Evolutionary conservation across 2,888 invertebrate genomes (phyloP).

Genomic region (Phaonia tiefii): DNA sequence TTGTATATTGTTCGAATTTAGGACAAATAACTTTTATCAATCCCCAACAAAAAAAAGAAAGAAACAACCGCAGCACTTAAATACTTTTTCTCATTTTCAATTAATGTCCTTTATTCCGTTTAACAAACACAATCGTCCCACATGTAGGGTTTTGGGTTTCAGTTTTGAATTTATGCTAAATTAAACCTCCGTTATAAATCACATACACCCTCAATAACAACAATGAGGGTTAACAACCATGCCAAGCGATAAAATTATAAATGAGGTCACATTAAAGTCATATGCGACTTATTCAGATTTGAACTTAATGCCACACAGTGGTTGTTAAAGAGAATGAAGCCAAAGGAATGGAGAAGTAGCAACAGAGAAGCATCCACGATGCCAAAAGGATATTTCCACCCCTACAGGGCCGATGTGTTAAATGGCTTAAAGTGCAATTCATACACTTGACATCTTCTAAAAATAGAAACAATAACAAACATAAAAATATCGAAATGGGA

Average conservation of each 20-base stretch:
- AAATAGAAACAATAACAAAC: conserved; percentile 27
- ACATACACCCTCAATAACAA: conserved; percentile 17
- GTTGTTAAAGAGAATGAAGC: background rate
- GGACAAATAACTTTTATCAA: too few species aligned
- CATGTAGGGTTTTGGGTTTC: conserved; percentile 53
- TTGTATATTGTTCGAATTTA: too few species aligned
- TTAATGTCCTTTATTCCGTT: too few species aligned
- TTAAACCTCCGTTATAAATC: conserved; percentile 46
- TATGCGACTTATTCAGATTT: conserved; percentile 34
- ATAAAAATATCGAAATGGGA: too few species aligned
- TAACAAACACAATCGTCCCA: conserved; percentile 28
- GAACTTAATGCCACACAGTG: conserved; percentile 22
- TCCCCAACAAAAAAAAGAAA: too few species aligned
- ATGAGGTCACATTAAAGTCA: conserved; percentile 61
- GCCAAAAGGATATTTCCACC: conserved; percentile 16
- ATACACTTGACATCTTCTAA: conserved; percentile 55
- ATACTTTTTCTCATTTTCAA: too few species aligned
- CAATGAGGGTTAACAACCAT: conserved; percentile 29
- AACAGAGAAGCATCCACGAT: conserved; percentile 1
- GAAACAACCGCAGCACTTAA: too few species aligned
- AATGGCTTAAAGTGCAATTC: conserved; percentile 37
- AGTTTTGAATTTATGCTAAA: conserved; percentile 58
- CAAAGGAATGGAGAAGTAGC: conserved; percentile 1
- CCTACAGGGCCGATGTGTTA: conserved; percentile 1
- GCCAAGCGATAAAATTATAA: conserved; percentile 41